Conservation (phyloP, 2,113 vertebrate species). For the Cyrtonyx montezumae region DNA sequence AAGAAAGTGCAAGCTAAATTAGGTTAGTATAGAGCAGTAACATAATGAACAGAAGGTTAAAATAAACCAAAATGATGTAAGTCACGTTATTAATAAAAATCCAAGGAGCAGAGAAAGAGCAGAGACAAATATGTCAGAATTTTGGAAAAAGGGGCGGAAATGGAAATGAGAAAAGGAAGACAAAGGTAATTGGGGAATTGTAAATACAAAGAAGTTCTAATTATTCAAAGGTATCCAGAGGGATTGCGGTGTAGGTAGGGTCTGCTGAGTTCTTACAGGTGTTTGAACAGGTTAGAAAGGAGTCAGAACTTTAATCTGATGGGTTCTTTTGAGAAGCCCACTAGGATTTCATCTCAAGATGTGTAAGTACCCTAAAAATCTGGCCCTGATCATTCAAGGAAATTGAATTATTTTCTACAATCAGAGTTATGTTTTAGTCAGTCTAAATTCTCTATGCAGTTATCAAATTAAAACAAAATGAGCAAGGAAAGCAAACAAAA, state of each 20-base stretch:
- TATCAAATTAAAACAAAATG: conserved; percentile 35
- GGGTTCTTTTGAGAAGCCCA: conserved; percentile 16
- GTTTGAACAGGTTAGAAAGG: conserved; percentile 26
- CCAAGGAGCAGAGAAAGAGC: background rate
- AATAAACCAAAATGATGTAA: conserved; percentile 21
- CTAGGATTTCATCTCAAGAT: background rate
- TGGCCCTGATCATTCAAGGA: background rate
- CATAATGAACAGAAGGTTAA: background rate
- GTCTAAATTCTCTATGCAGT: background rate
- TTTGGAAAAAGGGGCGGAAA: background rate
- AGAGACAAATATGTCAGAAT: background rate
- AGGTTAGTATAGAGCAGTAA: background rate
- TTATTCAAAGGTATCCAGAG: background rate
- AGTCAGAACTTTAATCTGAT: background rate
- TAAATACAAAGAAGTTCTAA: background rate
- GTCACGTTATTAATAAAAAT: background rate
- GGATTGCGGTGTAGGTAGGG: background rate
- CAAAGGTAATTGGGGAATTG: background rate
- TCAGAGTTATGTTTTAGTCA: background rate
- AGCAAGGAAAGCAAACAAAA: conserved; percentile 36
- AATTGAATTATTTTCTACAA: conserved; percentile 27
- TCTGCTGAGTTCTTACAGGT: background rate
- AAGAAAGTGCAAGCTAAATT: background rate
- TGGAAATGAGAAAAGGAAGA: background rate
- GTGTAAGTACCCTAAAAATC: conserved; percentile 16